Percentiles rank a stretch among this genome's conserved stretches.
These are phyloP conservation scores for Montipora capricornis DNA, from an alignment of 64 coral and sea anemone genomes.

Conservation along the genomic window DNA sequence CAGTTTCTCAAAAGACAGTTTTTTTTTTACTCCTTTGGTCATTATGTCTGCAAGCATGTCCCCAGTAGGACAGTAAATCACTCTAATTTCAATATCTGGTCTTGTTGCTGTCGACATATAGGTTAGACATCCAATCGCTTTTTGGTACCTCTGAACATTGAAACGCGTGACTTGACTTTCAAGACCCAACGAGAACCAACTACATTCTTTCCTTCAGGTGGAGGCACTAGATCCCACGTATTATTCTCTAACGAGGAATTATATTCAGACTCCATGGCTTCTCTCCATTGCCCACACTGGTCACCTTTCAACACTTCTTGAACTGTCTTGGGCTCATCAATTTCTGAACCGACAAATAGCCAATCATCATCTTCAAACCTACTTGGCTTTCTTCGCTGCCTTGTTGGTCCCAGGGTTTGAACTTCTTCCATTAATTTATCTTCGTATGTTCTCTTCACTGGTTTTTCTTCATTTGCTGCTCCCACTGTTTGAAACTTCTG, in stretches of 20 bases:
- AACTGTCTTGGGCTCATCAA: conserved; percentile 70
- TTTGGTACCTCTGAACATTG: background rate
- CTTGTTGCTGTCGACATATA: conserved; percentile 59
- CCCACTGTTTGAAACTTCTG: conserved; percentile 59
- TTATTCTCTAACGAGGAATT: no score
- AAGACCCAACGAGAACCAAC: conserved; percentile 28
- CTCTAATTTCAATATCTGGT: conserved; percentile 2
- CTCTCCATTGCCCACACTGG: background rate
- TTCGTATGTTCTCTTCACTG: conserved; percentile 10
- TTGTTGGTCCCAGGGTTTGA: no score
- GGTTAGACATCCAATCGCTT: background rate
- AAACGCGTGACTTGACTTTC: conserved; percentile 33
- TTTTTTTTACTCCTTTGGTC: conserved; percentile 57
- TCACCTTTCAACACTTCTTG: conserved; percentile 56
- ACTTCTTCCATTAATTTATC: no score
- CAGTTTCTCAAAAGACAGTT: background rate
- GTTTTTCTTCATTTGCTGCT: conserved; percentile 42
- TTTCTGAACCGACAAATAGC: conserved; percentile 9
- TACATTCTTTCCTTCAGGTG: no score
- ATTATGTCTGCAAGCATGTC: background rate
- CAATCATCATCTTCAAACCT: no score
- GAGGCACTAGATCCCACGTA: no score
- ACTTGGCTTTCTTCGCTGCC: no score
- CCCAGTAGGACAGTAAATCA: background rate
- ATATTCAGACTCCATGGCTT: no score